These are phyloP conservation scores for Aphaenogaster ashmeadi DNA, from an alignment of 1,140 invertebrate genomes.

Conservation along the genomic window DNA sequence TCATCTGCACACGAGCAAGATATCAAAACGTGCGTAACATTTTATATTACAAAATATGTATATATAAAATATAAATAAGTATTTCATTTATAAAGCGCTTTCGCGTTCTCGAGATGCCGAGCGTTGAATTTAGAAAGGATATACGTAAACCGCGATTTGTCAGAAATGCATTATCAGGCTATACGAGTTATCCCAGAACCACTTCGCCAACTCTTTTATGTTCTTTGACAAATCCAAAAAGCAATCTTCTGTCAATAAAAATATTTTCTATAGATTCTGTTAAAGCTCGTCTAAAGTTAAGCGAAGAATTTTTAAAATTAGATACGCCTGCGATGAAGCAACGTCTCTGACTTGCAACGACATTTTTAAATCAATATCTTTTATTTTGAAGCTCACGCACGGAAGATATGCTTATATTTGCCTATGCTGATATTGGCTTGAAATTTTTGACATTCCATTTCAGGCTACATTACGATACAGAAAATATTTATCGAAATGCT, in stretches of 20 bases:
- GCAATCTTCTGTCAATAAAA: background rate
- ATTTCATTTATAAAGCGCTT: conserved; percentile 37
- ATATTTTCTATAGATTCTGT: background rate
- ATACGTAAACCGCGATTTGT: background rate
- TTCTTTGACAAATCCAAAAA: conserved; percentile 20
- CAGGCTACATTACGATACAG: background rate
- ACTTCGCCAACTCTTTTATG: background rate
- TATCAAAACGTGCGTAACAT: background rate
- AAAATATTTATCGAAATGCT: conserved; percentile 19
- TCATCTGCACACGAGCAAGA: background rate
- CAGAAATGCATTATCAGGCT: background rate
- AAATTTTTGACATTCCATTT: conserved; percentile 38
- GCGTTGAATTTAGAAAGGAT: background rate
- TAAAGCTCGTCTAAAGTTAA: background rate
- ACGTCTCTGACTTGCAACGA: background rate
- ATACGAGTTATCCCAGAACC: background rate
- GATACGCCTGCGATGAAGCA: background rate
- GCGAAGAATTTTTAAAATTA: background rate
- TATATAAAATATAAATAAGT: conserved; percentile 4
- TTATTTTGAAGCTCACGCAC: background rate
- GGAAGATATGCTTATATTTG: conserved; percentile 38
- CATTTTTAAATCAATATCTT: conserved; percentile 3
- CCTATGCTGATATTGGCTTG: conserved; percentile 25
- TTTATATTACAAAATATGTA: conserved; percentile 31
- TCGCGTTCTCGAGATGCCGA: background rate